Evolutionary conservation across 2,888 invertebrate species (phyloP).

Genomic region (Ptychoptera albimana): DNA sequence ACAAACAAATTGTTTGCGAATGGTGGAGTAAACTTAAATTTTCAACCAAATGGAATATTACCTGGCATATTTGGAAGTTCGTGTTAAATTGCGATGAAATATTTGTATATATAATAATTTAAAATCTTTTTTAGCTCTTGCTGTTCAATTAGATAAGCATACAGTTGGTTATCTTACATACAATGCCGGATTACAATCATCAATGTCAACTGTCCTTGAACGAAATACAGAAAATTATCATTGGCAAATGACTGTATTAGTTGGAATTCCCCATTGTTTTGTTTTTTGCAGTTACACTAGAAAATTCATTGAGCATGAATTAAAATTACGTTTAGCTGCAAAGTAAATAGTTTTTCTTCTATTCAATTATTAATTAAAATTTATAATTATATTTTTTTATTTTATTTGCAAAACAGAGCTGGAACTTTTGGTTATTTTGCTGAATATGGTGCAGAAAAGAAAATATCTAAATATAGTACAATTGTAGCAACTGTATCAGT

Average conservation of each 20-base stretch:
- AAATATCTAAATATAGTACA: constrained; percentile 77
- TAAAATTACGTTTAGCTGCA: constrained; percentile 57
- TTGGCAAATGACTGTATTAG: constrained; percentile 55
- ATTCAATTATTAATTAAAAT: not conserved
- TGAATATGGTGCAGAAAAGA: constrained; percentile 88
- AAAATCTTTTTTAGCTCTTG: constrained; percentile 44
- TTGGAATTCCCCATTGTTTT: constrained; percentile 69
- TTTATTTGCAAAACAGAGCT: constrained; percentile 41
- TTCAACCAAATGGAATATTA: constrained; percentile 57
- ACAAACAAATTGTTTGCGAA: constrained; percentile 60
- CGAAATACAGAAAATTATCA: constrained; percentile 56
- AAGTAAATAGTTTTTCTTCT: constrained; percentile 58
- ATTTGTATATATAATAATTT: constrained; percentile 5
- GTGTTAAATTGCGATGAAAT: constrained; percentile 16
- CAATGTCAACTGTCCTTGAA: constrained; percentile 68
- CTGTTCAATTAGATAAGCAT: constrained; percentile 72
- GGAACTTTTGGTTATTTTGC: constrained; percentile 76
- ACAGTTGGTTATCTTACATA: constrained; percentile 81
- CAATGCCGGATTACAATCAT: constrained; percentile 48
- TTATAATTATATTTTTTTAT: too few species aligned
- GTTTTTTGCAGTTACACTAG: constrained; percentile 58
- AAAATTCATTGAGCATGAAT: constrained; percentile 62
- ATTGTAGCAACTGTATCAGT: constrained; percentile 71
- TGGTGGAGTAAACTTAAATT: constrained; percentile 57
- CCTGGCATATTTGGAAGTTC: constrained; percentile 65